phyloP scores from a whole-genome alignment of 2,113 vertebrate species.

The Esox niger region DNA sequence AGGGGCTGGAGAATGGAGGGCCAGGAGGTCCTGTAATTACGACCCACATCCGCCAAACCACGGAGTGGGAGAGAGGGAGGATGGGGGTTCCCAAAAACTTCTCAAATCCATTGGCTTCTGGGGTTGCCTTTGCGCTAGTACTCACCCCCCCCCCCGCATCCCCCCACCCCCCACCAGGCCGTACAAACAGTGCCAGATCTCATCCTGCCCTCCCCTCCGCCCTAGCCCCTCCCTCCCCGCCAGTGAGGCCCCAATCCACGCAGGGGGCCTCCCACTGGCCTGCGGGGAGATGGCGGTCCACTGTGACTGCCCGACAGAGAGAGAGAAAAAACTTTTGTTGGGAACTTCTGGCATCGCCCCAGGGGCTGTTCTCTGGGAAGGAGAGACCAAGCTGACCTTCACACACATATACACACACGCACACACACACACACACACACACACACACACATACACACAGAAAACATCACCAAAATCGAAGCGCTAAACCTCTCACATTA shows the following conservation, averaged over 20 bases:
- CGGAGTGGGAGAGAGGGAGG: constrained; percentile 74
- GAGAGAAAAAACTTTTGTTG: constrained; percentile 59
- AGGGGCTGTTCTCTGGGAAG: constrained; percentile 71
- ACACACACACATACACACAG: not conserved
- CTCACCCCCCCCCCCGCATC: constrained; percentile 47
- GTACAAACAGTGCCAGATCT: constrained; percentile 74
- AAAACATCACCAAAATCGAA: too few species aligned
- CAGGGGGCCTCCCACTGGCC: constrained; percentile 64
- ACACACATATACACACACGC: not conserved
- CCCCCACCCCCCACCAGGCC: constrained; percentile 63
- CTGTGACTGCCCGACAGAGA: constrained; percentile 65
- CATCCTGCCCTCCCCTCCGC: constrained; percentile 63
- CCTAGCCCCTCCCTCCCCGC: constrained; percentile 71
- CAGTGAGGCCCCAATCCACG: constrained; percentile 74
- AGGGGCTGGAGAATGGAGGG: constrained; percentile 72
- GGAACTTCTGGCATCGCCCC: constrained; percentile 71
- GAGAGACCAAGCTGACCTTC: constrained; percentile 58
- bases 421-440: not conserved
- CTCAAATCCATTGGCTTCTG: constrained; percentile 49
- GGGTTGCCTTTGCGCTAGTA: constrained; percentile 78
- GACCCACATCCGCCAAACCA: constrained; percentile 87
- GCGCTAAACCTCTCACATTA: too few species aligned
- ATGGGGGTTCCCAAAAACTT: not conserved
- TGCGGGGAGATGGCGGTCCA: constrained; percentile 57
- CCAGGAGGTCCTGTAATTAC: constrained; percentile 97